Evolutionary conservation across 2,797 vertebrate genomes (phyloP), one percentile per base, ranked within the genome.

Genomic region (Coccyzus lansbergi): DNA sequence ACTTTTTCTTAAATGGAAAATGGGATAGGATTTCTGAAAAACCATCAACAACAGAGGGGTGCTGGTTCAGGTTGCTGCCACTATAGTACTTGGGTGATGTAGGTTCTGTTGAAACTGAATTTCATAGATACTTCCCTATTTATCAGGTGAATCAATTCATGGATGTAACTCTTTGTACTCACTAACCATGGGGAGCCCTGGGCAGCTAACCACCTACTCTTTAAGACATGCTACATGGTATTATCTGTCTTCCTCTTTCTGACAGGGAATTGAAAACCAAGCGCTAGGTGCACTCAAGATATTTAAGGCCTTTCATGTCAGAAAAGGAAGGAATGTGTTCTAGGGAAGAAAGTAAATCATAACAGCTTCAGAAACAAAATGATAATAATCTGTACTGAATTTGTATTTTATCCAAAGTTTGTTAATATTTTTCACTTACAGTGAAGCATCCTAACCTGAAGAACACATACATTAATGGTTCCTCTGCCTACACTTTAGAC

Each of bases 301-400:
- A 70, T 2, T 3, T 15, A 49, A 78, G 16, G 8, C 5, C 51
- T 78, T 86, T 64, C 10, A 22, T 52, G 42, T 55, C n/a, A 83
- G 28, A 86, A 70, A 88, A 59, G 29, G 2, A 29, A 63, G 5
- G 6, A 53, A 56, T 4, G 5, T 48, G 10, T 84, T 44, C 4
- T 21, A 38, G 33, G 34, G n/a, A 42, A 59, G 60, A 70, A 81
- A 9, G 1, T 31, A 75, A 76, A 48, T 44, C 13, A 60, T 4
- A 20, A 46, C 24, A 55, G 11, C 0, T 3, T 70, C 49, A 81
- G 26, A 67, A 93, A 42, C 8, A 10, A 10, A 40, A 19, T 46
- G 24, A 40, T 42, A 58, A 48, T 64, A 42, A 55, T 62, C 10
- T 59, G 10, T 12, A 29, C 17, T 6, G 1, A 0, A 2, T 63